Evolutionary conservation across 2,888 invertebrate species (phyloP), one percentile per base, ranked within the genome.

Genomic region (Hydrotaea diabolus): DNA sequence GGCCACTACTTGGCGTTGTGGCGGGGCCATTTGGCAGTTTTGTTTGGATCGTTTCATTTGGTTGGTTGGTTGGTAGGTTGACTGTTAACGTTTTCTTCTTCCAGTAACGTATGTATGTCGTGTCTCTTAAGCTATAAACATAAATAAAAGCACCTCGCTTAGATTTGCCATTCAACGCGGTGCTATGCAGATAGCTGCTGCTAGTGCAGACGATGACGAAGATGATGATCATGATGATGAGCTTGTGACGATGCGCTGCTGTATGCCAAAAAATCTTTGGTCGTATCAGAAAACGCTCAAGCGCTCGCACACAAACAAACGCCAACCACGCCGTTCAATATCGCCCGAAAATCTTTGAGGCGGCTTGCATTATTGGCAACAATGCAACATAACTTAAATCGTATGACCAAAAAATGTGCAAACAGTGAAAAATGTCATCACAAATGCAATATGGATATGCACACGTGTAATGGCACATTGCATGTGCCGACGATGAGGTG

Each of bases 111-210:
- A 49, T 46, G 74, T 71, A 55, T 85, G 86, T 88, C 88, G 89
- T 90, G 88, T 88, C 87, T 88, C 87, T 85, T 87, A 87, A 87
- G 88, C 89, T 87, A 90, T 89, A 89, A 89, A 90, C 90, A 89
- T 90, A 90, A 90, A 91, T 90, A 90, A 90, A 89, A 87, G 88
- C 91, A 89, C 90, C 89, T 91, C 85, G 59, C 62, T 64, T 80
- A 36, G n/a, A n/a, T 77, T 73, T 64, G 19, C 0, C 73, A 80
- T 72, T 73, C 19, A 17, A 9, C 17, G n/a, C n/a, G n/a, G n/a
- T n/a, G 19, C 9, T 53, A 53, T 19, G 19, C 15, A 43, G 2
- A 43, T 11, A 17, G 15, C 57, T 74, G 57, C 46, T 46, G 15
- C 19, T 17, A 26, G 7, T 46, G 21, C n/a, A 23, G 15, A 26